These are phyloP conservation scores for Neoitamus cyanurus DNA, from an alignment of 2,888 invertebrate genomes.

Conservation along the genomic window DNA sequence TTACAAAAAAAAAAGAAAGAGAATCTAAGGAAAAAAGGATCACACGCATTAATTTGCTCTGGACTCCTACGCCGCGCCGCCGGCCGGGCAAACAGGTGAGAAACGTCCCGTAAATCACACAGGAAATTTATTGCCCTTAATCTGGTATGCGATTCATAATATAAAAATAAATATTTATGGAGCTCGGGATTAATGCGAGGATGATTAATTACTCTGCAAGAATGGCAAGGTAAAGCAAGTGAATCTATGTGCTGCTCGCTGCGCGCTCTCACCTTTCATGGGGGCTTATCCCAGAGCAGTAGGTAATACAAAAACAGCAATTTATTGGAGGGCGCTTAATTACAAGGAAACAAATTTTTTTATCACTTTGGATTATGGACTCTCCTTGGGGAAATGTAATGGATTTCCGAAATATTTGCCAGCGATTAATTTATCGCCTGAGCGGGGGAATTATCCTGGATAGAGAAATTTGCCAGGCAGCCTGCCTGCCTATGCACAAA, in stretches of 20 bases:
- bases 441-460: background rate
- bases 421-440: background rate
- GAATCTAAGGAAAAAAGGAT: background rate
- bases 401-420: background rate
- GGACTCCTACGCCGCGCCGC: background rate
- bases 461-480: background rate
- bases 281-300: background rate
- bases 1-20: no score
- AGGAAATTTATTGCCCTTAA: conserved; percentile 29
- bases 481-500: background rate
- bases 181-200: conserved; percentile 10
- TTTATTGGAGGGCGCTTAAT: background rate
- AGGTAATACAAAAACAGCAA: background rate
- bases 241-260: background rate
- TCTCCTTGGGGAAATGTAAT: background rate
- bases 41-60: background rate
- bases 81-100: conserved; percentile 20
- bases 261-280: background rate
- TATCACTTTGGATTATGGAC: background rate
- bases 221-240: conserved; percentile 7
- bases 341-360: conserved; percentile 16
- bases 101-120: conserved; percentile 7
- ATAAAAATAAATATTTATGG: conserved; percentile 35
- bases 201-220: conserved; percentile 20
- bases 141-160: background rate